A percentile compares a stretch with the other conserved stretches of the same genome.
Evolutionary conservation across 2,797 vertebrate species (phyloP).

Genomic region (Chanos chanos): DNA sequence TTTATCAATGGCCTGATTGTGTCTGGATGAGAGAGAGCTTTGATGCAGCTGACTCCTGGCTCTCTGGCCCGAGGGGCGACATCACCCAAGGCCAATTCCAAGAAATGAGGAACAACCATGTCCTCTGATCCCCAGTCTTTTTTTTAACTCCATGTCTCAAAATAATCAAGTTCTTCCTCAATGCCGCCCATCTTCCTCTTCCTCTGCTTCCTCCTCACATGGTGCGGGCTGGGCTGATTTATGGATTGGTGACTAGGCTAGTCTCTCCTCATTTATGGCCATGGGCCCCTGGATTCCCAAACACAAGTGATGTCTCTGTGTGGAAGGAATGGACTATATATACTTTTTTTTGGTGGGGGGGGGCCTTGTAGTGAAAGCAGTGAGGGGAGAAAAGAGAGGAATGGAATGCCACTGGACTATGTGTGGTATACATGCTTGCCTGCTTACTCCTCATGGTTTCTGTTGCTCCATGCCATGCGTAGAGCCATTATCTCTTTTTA

Average conservation of each 20-base stretch:
- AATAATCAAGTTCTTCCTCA: background rate
- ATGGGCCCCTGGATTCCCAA: slow-evolving; percentile 48
- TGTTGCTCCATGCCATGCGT: slow-evolving; percentile 44
- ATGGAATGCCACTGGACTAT: slow-evolving; percentile 57
- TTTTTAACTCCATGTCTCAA: background rate
- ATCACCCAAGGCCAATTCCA: slow-evolving; percentile 41
- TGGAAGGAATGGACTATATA: slow-evolving; percentile 58
- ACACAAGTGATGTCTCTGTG: slow-evolving; percentile 50
- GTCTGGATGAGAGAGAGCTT: slow-evolving; percentile 53
- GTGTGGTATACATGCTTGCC: slow-evolving; percentile 52
- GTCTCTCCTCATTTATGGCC: slow-evolving; percentile 59
- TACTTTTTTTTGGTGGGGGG: slow-evolving; percentile 35
- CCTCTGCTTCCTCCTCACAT: slow-evolving; percentile 24
- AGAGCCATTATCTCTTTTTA: slow-evolving; percentile 1
- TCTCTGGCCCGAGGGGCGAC: slow-evolving; percentile 44
- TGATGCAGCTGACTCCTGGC: slow-evolving; percentile 58
- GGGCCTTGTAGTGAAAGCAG: slow-evolving; percentile 38
- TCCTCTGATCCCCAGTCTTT: background rate
- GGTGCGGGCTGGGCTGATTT: slow-evolving; percentile 52
- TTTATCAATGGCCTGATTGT: slow-evolving; percentile 67
- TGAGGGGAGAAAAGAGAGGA: background rate
- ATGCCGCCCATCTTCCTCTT: slow-evolving; percentile 1
- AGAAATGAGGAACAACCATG: slow-evolving; percentile 53
- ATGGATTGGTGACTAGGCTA: slow-evolving; percentile 51
- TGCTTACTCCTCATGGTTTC: slow-evolving; percentile 34